Base-by-base conservation (phyloP, 1,140 invertebrate genomes). In the Probaryconus sp. region DNA sequence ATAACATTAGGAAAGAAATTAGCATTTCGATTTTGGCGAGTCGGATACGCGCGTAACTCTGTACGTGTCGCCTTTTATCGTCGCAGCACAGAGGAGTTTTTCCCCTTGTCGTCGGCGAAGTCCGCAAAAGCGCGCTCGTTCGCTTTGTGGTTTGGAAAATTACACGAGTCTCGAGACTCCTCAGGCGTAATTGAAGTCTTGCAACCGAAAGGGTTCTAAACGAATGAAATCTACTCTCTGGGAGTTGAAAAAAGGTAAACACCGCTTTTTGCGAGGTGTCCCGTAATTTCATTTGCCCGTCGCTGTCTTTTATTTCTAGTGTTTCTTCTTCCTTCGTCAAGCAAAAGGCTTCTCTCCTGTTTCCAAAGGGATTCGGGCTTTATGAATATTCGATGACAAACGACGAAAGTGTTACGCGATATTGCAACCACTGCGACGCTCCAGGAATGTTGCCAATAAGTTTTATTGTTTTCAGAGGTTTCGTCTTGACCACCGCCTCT, bases 361-460 rank as follows among this genome's bases (percentile, higher is more conserved):
- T 58, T 38, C 53, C 17, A 24, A 50, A 31, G 30, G 58, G 53
- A 47, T 58, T 43, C 45, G 30, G 37, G 51, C 40, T 64, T 71
- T 71, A 71, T 71, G 68, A 71, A 71, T 71, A 71, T 64, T 71
- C 60, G 68, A 71, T 71, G 68, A 64, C 68, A 63, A 71, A 71
- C 42, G 33, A 20, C 2, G 40, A 50, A 71, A 64, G 38, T 30
- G 58, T 63, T 56, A 61, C 14, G 67, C 35, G 40, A 69, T 63
- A 70, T 70, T 50, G 48, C n/a, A n/a, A n/a, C n/a, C n/a, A 40
- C 48, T 33, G 17, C 4, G 43, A 7, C 7, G 24, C 10, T 47
- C 31, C 0, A 16, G 28, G 5, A 65, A 47, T 26, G 47, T 24
- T 20, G 43, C 24, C 35, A 45, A 68, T 45, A 24, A 55, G 18